phyloP scores from a whole-genome alignment of 2,888 invertebrate genomes.

The Orthonychiurus folsomi region DNA sequence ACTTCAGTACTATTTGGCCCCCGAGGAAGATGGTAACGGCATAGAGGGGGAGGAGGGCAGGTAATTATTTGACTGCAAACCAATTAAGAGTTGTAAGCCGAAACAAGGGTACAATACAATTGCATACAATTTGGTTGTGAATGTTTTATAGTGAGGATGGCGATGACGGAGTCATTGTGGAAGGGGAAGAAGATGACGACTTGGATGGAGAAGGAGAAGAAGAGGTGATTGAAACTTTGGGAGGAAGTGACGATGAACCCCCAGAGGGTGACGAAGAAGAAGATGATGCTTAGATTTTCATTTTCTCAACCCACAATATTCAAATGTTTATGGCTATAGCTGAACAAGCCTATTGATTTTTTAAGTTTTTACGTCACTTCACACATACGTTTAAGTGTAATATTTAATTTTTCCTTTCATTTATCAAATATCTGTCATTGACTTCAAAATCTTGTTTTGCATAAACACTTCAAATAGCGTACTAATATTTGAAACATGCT shows the following conservation, averaged over 20 bases:
- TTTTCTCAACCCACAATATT: not conserved
- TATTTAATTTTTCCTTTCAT: not conserved
- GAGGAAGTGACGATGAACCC: no score
- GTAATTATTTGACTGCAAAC: constrained; percentile 4
- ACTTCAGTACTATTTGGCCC: constrained; percentile 66
- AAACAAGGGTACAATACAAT: not conserved
- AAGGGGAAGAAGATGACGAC: not conserved
- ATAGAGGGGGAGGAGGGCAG: constrained; percentile 48
- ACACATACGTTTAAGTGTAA: not conserved
- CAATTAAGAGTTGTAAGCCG: not conserved
- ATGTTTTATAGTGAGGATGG: not conserved
- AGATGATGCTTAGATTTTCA: not conserved
- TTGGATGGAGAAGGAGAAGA: not conserved
- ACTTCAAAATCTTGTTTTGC: not conserved
- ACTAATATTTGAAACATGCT: no score
- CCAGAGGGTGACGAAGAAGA: not conserved
- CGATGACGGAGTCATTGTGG: not conserved
- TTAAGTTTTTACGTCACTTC: not conserved
- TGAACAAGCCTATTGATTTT: not conserved
- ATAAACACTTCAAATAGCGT: not conserved
- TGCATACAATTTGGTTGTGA: not conserved
- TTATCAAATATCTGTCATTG: no score
- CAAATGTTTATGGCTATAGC: no score
- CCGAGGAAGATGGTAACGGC: constrained; percentile 67
- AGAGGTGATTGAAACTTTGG: not conserved